phyloP scores from a whole-genome alignment of 2,888 invertebrate genomes.

The Lithophane socia region DNA sequence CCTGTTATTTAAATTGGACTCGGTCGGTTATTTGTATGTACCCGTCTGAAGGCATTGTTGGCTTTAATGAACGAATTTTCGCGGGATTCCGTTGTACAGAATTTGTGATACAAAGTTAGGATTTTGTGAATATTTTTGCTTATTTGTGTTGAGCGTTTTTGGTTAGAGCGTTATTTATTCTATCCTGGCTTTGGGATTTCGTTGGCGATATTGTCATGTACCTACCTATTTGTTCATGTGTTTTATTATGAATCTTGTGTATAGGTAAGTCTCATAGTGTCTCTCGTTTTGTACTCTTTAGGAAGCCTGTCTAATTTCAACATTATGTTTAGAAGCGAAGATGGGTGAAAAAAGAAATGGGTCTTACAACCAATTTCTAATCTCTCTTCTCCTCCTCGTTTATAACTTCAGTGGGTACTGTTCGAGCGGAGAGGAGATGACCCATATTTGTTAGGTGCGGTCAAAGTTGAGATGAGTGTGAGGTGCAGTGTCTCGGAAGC shows the following conservation, averaged over 20 bases:
- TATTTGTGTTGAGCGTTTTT: constrained; percentile 68
- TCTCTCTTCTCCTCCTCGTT: neutral
- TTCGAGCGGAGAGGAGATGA: neutral
- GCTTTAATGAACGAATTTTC: constrained; percentile 87
- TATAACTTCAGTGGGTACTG: neutral
- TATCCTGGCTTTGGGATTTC: constrained; percentile 58
- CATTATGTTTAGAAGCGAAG: too few species aligned
- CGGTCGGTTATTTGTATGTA: constrained; percentile 88
- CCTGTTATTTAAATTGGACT: constrained; percentile 90
- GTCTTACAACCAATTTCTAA: neutral
- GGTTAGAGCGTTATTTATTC: constrained; percentile 68
- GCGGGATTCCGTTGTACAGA: constrained; percentile 64
- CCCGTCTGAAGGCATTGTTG: constrained; percentile 84
- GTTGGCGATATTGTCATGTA: constrained; percentile 6
- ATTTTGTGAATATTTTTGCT: constrained; percentile 71
- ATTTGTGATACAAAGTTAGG: constrained; percentile 68
- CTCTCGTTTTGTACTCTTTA: neutral
- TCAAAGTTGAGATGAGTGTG: too few species aligned
- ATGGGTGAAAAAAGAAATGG: neutral
- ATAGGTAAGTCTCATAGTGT: neutral
- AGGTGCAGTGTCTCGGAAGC: too few species aligned
- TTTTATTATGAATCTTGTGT: neutral
- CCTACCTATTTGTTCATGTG: neutral
- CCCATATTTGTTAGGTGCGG: neutral
- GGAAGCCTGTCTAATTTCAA: neutral